phyloP scores from a whole-genome alignment of 2,797 vertebrate species.

The Malacoraja senta region DNA sequence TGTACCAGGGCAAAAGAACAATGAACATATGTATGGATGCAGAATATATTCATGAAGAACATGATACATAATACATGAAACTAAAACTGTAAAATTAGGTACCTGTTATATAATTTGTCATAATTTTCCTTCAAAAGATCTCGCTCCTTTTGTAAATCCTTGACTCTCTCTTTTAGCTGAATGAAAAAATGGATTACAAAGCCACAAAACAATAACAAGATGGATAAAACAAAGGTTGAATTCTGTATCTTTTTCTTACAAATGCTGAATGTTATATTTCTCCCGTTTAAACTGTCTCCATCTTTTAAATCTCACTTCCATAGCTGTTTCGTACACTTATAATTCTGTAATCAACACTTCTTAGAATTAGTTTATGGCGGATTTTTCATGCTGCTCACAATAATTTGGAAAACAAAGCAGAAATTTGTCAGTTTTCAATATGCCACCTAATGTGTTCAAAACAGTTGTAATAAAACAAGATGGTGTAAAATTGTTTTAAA shows the following conservation, averaged over 20 bases:
- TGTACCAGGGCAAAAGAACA: not conserved
- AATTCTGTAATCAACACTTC: not conserved
- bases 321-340: not conserved
- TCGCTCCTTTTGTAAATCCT: conserved; percentile 72
- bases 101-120: conserved; percentile 79
- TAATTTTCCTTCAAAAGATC: conserved; percentile 75
- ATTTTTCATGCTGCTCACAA: not conserved
- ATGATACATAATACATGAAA: not conserved
- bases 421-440: not conserved
- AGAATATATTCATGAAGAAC: not conserved
- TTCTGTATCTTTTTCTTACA: not conserved
- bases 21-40: not conserved
- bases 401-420: not conserved
- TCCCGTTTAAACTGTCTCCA: not conserved
- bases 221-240: not conserved
- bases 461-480: conserved; percentile 8
- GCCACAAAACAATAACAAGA: not conserved
- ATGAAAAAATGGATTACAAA: conserved; percentile 41
- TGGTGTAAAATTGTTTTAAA: not conserved
- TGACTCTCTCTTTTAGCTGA: conserved; percentile 71
- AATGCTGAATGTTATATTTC: not conserved
- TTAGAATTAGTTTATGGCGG: not conserved
- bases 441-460: not conserved
- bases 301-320: not conserved
- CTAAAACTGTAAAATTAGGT: conserved; percentile 25